These are phyloP conservation scores for Mastacembelus armatus DNA, from an alignment of 2,797 vertebrate species.

Conservation along the genomic window DNA sequence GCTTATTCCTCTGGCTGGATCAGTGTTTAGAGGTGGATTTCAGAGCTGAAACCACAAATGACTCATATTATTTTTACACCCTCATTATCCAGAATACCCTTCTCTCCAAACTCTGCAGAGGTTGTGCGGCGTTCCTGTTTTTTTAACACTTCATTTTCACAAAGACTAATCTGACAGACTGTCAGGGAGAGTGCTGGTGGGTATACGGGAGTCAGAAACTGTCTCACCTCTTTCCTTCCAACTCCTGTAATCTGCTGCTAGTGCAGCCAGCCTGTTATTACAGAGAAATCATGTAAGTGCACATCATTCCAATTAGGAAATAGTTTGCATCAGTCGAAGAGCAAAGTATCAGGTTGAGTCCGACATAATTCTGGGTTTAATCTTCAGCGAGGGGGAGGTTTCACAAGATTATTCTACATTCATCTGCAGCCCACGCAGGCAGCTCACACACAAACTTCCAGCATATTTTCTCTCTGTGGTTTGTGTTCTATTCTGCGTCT, in stretches of 20 bases:
- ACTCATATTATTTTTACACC: slow-evolving; percentile 33
- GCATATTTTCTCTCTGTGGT: background rate
- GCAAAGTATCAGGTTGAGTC: slow-evolving; percentile 29
- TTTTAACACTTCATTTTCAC: slow-evolving; percentile 15
- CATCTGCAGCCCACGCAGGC: background rate
- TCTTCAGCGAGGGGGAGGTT: slow-evolving; percentile 30
- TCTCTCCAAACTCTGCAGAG: slow-evolving; percentile 14
- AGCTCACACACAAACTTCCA: background rate
- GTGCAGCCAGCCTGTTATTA: slow-evolving; percentile 49
- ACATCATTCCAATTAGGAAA: slow-evolving; percentile 53
- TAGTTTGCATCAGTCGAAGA: slow-evolving; percentile 1
- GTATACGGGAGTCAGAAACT: slow-evolving; percentile 2
- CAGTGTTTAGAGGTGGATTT: slow-evolving; percentile 15
- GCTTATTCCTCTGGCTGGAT: background rate
- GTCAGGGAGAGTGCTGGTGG: slow-evolving; percentile 13
- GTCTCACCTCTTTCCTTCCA: slow-evolving; percentile 16
- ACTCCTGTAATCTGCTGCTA: slow-evolving; percentile 32
- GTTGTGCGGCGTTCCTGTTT: slow-evolving; percentile 11
- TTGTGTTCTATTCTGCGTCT: background rate
- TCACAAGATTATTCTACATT: slow-evolving; percentile 17
- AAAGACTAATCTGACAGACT: slow-evolving; percentile 14
- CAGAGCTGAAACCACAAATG: background rate
- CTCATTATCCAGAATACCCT: slow-evolving; percentile 4
- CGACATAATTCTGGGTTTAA: slow-evolving; percentile 40
- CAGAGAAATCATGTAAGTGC: slow-evolving; percentile 28